Conservation (phyloP, 2,888 invertebrate species). For the Macrophya annulata region DNA sequence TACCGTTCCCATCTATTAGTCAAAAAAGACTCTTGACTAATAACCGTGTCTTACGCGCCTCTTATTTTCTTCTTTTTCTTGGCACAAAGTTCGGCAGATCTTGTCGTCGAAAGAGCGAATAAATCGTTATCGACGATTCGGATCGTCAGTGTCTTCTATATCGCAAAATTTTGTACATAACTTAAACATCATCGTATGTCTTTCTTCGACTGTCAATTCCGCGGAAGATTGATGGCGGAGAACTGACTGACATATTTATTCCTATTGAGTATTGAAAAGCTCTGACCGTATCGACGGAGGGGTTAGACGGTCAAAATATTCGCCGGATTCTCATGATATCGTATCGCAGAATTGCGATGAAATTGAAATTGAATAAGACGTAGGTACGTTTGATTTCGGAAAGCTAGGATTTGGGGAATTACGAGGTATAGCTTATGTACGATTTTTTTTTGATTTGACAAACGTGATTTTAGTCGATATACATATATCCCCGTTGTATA, state of each 20-base stretch:
- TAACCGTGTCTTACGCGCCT: no score
- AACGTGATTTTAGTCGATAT: neutral
- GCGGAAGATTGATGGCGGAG: neutral
- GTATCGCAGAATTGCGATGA: neutral
- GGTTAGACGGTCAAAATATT: neutral
- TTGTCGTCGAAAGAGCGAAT: neutral
- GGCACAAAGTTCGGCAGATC: neutral
- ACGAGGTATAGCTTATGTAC: neutral
- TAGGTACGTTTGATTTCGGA: neutral
- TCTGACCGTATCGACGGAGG: neutral
- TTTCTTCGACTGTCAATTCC: neutral
- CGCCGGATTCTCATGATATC: neutral
- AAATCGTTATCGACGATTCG: neutral
- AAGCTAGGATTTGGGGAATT: neutral
- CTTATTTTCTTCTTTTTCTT: neutral
- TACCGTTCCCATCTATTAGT: slow-evolving; percentile 74
- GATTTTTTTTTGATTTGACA: neutral
- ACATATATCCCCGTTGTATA: neutral
- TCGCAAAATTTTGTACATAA: neutral
- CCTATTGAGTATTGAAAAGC: neutral
- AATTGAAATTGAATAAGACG: slow-evolving; percentile 12
- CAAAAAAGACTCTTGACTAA: slow-evolving; percentile 55
- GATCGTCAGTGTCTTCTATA: neutral
- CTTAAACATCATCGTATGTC: neutral
- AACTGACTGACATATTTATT: neutral